Evolutionary conservation across 2,113 vertebrate species (phyloP).

Genomic region (Burhinus bistriatus): DNA sequence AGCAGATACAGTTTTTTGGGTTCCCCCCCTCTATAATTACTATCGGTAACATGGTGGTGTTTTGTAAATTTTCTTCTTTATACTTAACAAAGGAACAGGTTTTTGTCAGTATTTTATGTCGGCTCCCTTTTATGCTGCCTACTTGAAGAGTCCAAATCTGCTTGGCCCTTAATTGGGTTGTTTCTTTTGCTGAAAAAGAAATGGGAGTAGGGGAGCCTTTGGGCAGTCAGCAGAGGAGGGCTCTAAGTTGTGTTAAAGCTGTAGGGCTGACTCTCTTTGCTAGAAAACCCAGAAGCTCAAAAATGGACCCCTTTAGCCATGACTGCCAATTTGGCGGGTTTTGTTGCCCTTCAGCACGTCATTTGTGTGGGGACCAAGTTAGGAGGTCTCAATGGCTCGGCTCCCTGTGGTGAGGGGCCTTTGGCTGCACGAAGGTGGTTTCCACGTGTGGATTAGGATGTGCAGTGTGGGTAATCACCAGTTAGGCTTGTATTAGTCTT

Average conservation of each 20-base stretch:
- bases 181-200: not conserved
- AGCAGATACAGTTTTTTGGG: not conserved
- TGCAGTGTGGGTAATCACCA: not conserved
- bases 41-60: fast-evolving
- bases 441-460: fast-evolving
- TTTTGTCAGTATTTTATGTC: not conserved
- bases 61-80: not conserved
- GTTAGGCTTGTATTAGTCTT: not conserved
- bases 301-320: not conserved
- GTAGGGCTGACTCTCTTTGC: not conserved
- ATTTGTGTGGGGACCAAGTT: not conserved
- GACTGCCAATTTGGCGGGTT: fast-evolving
- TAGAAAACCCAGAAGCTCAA: not conserved
- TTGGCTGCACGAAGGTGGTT: not conserved
- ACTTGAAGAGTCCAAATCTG: not conserved
- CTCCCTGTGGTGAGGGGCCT: not conserved
- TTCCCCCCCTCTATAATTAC: fast-evolving
- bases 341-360: fast-evolving
- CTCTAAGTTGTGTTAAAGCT: not conserved
- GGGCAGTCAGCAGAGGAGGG: not conserved
- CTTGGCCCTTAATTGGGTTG: not conserved
- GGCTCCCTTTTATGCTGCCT: not conserved
- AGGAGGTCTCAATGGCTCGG: not conserved
- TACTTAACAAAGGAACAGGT: not conserved
- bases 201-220: not conserved